Evolutionary conservation across 1,140 invertebrate species (phyloP).

Genomic region (Metopolophium dirhodum): DNA sequence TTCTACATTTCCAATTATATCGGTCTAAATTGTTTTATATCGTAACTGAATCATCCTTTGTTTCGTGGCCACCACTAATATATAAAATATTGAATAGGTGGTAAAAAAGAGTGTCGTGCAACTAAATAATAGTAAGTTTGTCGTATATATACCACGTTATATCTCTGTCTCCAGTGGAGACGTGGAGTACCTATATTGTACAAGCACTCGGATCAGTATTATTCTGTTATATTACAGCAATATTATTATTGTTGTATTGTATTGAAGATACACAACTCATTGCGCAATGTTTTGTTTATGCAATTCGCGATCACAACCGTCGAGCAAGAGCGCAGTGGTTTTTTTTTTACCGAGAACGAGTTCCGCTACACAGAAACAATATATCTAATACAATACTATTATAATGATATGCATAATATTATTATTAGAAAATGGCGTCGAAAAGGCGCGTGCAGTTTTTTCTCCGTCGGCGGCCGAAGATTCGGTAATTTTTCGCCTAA

Average conservation of each 20-base stretch:
- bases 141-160: background rate
- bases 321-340: too few relatives aligned
- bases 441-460: too few relatives aligned
- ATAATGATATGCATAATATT: too few relatives aligned
- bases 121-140: background rate
- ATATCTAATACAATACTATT: too few relatives aligned
- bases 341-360: too few relatives aligned
- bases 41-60: background rate
- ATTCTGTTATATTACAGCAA: background rate
- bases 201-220: background rate
- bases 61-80: background rate
- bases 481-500: too few relatives aligned
- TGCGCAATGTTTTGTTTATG: too few relatives aligned
- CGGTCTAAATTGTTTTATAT: background rate
- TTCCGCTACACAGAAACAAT: too few relatives aligned
- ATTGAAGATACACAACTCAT: background rate
- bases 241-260: background rate
- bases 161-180: background rate
- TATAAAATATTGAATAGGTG: background rate
- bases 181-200: background rate
- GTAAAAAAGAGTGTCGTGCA: background rate
- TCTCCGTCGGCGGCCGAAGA: too few relatives aligned
- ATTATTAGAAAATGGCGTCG: too few relatives aligned
- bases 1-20: background rate
- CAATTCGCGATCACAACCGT: too few relatives aligned